Base-by-base conservation (phyloP, 1,140 invertebrate genomes). In the Megalopta genalis region DNA sequence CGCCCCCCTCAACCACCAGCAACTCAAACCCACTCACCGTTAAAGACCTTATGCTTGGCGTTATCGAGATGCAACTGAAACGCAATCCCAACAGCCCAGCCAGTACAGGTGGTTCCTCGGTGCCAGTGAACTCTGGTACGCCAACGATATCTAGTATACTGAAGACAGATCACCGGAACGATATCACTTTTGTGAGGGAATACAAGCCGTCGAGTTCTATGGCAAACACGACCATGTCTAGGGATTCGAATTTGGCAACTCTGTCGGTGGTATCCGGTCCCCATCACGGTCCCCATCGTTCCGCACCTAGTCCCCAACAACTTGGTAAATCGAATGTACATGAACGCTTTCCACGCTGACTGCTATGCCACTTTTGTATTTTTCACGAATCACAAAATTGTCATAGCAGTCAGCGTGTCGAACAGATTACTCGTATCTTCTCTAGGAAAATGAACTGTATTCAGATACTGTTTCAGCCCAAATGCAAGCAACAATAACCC, bases 51-150 rank as follows among this genome's bases (percentile, higher is more conserved):
- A 95, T 97, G 92, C 91, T 95, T 57, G 95, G 95, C 81, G 95
- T 96, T 57, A 97, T 97, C 68, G 96, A 97, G 85, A 94, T 95
- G 90, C 95, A 95, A 71, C 88, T 97, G 2, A 95, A 95, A 90
- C 95, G 95, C 83, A 95, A 95, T 87, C 92, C 93, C 12, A 93
- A 93, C 21, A 93, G 91, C 68, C 93, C 93, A 7, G 87, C 89
- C 80, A 91, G 86, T 74, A 90, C 82, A 66, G 78, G 86, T 16
- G 84, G 85, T 62, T 87, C 89, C 7, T 88, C 88, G 54, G 79
- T 90, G 14, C 82, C 91, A 7, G 90, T 90, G 14, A 88, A 93
- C 83, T 94, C 93, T 6, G 93, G 94, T 39, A 93, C 94, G 9
- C 95, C 95, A 0, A 95, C 95, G 4, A 95, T 96, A 86, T 94